phyloP scores from a whole-genome alignment of 2,888 invertebrate genomes.

The Cryptocephalus moraei region DNA sequence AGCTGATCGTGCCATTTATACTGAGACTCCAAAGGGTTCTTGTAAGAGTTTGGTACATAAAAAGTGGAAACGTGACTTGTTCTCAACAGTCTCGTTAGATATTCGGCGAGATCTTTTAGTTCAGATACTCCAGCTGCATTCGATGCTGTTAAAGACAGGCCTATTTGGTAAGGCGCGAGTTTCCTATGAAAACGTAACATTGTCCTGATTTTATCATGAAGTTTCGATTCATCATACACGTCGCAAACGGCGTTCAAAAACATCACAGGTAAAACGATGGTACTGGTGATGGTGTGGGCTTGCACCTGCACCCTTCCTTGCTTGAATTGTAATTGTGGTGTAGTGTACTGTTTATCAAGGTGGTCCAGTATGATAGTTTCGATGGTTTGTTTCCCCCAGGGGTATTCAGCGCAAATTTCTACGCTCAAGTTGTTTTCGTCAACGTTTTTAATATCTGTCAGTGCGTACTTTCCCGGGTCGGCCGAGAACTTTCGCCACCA shows the following conservation, averaged over 20 bases:
- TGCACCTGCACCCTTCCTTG: constrained; percentile 32
- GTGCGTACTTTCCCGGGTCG: constrained; percentile 58
- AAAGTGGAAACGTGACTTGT: constrained; percentile 36
- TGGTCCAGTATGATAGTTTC: constrained; percentile 44
- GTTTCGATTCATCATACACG: constrained; percentile 43
- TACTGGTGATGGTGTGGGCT: constrained; percentile 39
- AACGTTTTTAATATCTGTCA: constrained; percentile 48
- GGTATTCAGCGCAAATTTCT: constrained; percentile 55
- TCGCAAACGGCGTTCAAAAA: constrained; percentile 48
- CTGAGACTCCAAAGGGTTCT: constrained; percentile 34
- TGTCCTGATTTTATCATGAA: constrained; percentile 37
- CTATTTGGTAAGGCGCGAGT: constrained; percentile 67
- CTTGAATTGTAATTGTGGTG: constrained; percentile 26
- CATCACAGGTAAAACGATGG: constrained; percentile 42
- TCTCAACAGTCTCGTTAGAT: constrained; percentile 45
- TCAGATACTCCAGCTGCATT: constrained; percentile 28
- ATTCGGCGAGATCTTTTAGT: constrained; percentile 44
- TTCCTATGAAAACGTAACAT: constrained; percentile 54
- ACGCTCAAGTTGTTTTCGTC: constrained; percentile 39
- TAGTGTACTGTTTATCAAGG: too few relatives aligned
- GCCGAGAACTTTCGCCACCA: constrained; percentile 80
- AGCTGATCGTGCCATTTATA: constrained; percentile 46
- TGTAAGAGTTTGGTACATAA: constrained; percentile 30
- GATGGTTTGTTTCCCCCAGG: constrained; percentile 50
- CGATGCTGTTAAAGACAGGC: constrained; percentile 48